phyloP scores from a whole-genome alignment of 2,888 invertebrate species.

The Volucella bombylans region DNA sequence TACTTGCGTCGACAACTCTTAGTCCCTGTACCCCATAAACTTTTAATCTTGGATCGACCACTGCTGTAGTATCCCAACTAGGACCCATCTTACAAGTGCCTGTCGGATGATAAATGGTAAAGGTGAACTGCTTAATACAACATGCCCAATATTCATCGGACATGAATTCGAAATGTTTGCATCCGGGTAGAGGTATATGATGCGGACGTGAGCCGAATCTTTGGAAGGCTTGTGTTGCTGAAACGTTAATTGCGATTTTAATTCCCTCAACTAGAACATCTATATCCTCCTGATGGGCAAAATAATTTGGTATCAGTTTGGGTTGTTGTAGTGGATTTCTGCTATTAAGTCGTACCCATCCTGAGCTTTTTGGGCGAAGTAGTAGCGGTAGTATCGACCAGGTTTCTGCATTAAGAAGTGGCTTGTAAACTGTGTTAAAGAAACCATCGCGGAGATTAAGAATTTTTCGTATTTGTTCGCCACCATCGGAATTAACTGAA shows the following conservation, averaged over 20 bases:
- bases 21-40: constrained; percentile 91
- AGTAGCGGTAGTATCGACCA: constrained; percentile 92
- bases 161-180: constrained; percentile 87
- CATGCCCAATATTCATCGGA: constrained; percentile 95
- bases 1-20: constrained; percentile 91
- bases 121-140: constrained; percentile 89
- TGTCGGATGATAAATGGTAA: constrained; percentile 93
- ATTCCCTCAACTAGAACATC: constrained; percentile 91
- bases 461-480: constrained; percentile 90
- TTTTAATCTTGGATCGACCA: constrained; percentile 89
- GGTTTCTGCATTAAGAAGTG: constrained; percentile 89
- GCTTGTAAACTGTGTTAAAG: constrained; percentile 93
- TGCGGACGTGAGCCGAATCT: constrained; percentile 91
- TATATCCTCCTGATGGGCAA: constrained; percentile 92
- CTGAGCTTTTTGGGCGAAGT: constrained; percentile 92
- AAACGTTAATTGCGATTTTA: constrained; percentile 91
- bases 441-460: constrained; percentile 90
- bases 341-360: constrained; percentile 92
- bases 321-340: constrained; percentile 92
- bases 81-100: constrained; percentile 95
- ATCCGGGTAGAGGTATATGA: constrained; percentile 91
- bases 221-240: constrained; percentile 90
- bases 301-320: constrained; percentile 95
- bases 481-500: constrained; percentile 91
- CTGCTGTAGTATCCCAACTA: constrained; percentile 88